Conservation (phyloP, 2,888 invertebrate species). For the Strigamia transsilvanica region DNA sequence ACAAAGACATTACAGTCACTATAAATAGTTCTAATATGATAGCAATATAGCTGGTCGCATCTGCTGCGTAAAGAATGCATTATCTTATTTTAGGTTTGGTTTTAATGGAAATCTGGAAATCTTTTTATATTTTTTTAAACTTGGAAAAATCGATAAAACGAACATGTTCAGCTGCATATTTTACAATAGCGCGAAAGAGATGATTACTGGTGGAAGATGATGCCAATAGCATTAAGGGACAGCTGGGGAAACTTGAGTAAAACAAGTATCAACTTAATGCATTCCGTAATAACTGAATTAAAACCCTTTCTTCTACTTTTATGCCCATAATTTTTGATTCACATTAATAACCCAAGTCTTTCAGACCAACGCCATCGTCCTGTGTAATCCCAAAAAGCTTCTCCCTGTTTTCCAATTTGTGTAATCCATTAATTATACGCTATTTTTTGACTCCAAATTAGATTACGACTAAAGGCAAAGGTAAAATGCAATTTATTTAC, state of each 20-base stretch:
- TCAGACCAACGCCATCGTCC: slow-evolving; percentile 8
- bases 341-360: background rate
- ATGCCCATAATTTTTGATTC: slow-evolving; percentile 21
- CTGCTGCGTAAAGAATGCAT: slow-evolving; percentile 48
- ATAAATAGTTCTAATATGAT: slow-evolving; percentile 45
- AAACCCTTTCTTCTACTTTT: slow-evolving; percentile 22
- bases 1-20: slow-evolving; percentile 45
- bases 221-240: slow-evolving; percentile 49
- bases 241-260: slow-evolving; percentile 43
- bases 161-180: slow-evolving; percentile 49
- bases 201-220: slow-evolving; percentile 45
- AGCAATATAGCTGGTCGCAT: slow-evolving; percentile 47
- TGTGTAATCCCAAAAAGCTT: slow-evolving; percentile 36
- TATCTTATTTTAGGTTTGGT: slow-evolving; percentile 36
- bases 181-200: slow-evolving; percentile 48
- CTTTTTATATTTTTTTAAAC: slow-evolving; percentile 6
- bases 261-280: slow-evolving; percentile 43
- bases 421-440: slow-evolving; percentile 9
- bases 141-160: slow-evolving; percentile 41
- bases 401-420: slow-evolving; percentile 33
- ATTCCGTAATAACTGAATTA: slow-evolving; percentile 44
- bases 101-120: slow-evolving; percentile 2
- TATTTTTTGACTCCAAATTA: background rate
- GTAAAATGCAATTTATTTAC: slow-evolving; percentile 34
- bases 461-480: background rate